Evolutionary conservation across 2,113 vertebrate species (phyloP), one percentile per base, ranked within the genome.

Genomic region (Sinocyclocheilus anshuiensis): DNA sequence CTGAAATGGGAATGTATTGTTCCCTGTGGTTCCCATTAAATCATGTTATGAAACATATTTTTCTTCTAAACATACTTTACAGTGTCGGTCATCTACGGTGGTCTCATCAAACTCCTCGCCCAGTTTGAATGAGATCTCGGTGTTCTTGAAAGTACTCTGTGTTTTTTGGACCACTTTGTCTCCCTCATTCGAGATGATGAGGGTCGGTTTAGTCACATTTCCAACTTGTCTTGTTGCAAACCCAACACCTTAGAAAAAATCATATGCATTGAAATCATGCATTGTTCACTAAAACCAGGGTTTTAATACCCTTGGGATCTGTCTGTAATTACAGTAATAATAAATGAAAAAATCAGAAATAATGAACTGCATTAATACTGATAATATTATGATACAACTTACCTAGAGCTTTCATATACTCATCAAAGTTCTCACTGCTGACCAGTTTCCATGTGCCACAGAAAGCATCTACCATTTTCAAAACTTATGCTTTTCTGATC

Each of bases 321-420:
- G 24, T 16, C 12, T 65, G 24, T 26, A 65, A 29, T 65, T 26
- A 15, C 13, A 15, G 15, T 67, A 15, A 15, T 6, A 18, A 69
- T 33, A 18, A 36, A 18, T 36, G 42, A 42, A 42, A 42, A 8
- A 0, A 42, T 45, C 63, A 67, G 63, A 67, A 9, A 69, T 18
- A 33, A 69, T 18, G 8, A 69, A 36, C 65, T 33, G 4, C 8
- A 33, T 39, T 55, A 55, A 55, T 55, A 65, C 29, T 7, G 61
- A 9, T 15, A 20, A 6, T 61, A 59, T 80, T 18, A 33, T 69
- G n/a, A 78, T 24, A 48, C 55, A 65, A 95, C 97, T 90, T 93
- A 99, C 98, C 97, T 0, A 98, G 89, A 1, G 95, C 94, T 92
- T 97, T 98, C 97, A 99, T 96, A 85, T 98, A 99, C 9, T 97